Conservation (phyloP, 2,888 invertebrate species). For the Eurois occulta region DNA sequence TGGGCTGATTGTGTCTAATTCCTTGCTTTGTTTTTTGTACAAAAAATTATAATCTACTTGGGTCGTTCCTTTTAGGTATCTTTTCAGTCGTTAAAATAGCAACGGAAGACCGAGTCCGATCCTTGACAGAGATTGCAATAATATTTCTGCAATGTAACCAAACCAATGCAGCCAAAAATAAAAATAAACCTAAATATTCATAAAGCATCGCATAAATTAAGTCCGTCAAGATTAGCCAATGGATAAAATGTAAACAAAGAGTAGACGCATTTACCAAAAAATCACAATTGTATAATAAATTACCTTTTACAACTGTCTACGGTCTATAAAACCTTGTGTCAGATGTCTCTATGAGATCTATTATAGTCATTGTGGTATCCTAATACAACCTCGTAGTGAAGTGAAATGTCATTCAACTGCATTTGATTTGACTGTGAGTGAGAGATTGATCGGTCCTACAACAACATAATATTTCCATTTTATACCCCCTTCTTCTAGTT, state of each 20-base stretch:
- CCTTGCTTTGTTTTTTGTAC: neutral
- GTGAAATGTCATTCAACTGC: neutral
- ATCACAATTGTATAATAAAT: neutral
- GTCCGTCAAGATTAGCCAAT: neutral
- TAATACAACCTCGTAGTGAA: neutral
- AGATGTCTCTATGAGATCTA: neutral
- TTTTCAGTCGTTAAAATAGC: conserved; percentile 1
- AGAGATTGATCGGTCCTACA: neutral
- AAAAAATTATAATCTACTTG: neutral
- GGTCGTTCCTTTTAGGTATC: neutral
- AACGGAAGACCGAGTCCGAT: neutral
- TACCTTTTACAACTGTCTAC: neutral
- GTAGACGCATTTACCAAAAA: neutral
- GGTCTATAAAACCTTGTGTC: neutral
- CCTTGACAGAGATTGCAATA: conserved; percentile 9
- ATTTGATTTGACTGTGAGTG: neutral
- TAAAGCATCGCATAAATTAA: conserved; percentile 5
- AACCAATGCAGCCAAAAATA: neutral
- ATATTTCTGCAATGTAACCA: neutral
- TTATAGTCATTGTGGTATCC: neutral
- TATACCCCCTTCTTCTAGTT: neutral
- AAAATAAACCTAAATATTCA: neutral
- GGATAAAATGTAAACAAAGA: neutral
- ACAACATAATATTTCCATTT: neutral
- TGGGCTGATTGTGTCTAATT: neutral